These are phyloP conservation scores for Loriculus beryllinus DNA, from an alignment of 2,797 vertebrate species.

Conservation along the genomic window DNA sequence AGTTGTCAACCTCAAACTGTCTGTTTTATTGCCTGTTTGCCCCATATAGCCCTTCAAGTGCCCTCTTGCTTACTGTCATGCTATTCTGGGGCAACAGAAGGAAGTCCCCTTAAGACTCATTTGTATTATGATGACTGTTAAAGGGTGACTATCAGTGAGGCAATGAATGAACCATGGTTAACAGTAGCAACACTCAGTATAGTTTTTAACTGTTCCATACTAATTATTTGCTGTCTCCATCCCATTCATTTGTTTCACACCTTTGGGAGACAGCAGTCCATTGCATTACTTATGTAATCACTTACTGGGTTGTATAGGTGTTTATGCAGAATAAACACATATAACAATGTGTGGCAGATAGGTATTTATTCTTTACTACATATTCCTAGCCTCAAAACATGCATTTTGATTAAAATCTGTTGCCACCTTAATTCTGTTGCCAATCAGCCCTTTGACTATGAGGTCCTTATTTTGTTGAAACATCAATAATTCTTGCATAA, in stretches of 20 bases:
- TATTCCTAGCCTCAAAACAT: neutral
- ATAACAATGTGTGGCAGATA: neutral
- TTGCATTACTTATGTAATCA: neutral
- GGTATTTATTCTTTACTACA: neutral
- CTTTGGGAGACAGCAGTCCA: neutral
- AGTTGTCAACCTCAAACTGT: neutral
- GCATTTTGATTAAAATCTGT: neutral
- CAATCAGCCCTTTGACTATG: neutral
- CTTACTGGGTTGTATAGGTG: neutral
- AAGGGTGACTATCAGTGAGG: neutral
- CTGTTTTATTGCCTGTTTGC: neutral
- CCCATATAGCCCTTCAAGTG: neutral
- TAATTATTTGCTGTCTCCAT: neutral
- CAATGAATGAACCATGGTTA: neutral
- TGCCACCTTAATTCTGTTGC: neutral
- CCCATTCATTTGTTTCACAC: neutral
- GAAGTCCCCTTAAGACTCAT: neutral
- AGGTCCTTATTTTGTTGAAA: neutral
- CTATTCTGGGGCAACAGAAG: neutral
- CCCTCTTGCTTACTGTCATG: neutral
- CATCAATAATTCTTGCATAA: neutral
- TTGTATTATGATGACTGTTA: neutral
- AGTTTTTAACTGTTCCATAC: neutral
- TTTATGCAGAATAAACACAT: neutral
- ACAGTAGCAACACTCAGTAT: neutral